phyloP scores from a whole-genome alignment of 1,140 invertebrate genomes.

The Drosophila pseudoananassae region DNA sequence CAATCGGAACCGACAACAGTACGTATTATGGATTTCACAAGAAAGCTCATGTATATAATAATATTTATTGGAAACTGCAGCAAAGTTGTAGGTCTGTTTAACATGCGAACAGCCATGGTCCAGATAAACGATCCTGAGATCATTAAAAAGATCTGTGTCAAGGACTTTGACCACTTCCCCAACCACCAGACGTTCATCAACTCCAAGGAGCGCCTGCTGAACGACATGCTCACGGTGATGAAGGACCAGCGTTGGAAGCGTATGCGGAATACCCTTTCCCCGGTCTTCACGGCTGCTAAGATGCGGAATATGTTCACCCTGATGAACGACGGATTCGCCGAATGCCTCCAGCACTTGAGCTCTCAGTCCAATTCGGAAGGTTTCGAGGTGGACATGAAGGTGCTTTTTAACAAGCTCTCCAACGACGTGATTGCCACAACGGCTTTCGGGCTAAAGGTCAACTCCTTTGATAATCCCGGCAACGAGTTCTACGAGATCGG shows the following conservation, averaged over 20 bases:
- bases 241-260: constrained; percentile 86
- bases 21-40: constrained; percentile 10
- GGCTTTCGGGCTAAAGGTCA: constrained; percentile 85
- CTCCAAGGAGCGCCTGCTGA: constrained; percentile 85
- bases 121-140: constrained; percentile 87
- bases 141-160: constrained; percentile 86
- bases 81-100: constrained; percentile 85
- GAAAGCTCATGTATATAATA: neutral
- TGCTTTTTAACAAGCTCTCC: constrained; percentile 82
- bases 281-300: constrained; percentile 86
- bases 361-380: constrained; percentile 16
- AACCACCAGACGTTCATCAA: constrained; percentile 85
- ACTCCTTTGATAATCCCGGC: constrained; percentile 84
- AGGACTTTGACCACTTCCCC: constrained; percentile 88
- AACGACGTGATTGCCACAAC: constrained; percentile 85
- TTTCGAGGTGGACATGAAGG: constrained; percentile 84
- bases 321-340: constrained; percentile 78
- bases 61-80: constrained; percentile 48
- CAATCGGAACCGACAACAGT: constrained; percentile 51
- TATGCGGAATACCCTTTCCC: constrained; percentile 85
- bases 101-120: constrained; percentile 85
- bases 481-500: constrained; percentile 85
- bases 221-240: constrained; percentile 85
- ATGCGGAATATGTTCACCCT: constrained; percentile 85
- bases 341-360: constrained; percentile 46